These are phyloP conservation scores for Labeo rohita DNA, from an alignment of 2,113 vertebrate genomes.

Conservation along the genomic window DNA sequence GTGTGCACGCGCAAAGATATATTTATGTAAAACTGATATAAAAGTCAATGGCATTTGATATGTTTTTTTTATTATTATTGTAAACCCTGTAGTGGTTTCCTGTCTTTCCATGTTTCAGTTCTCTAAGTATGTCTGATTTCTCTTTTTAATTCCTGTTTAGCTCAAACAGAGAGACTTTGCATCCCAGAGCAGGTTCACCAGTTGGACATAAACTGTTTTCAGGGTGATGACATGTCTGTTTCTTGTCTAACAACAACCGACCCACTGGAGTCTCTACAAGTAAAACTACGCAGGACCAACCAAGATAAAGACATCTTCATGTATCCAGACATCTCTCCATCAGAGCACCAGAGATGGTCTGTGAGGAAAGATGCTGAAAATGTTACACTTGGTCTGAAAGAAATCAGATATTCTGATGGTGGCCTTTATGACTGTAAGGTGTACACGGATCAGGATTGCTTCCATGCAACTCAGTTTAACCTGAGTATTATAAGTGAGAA, in stretches of 20 bases:
- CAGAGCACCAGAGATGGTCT: slow-evolving; percentile 5
- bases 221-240: not conserved
- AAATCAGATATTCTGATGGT: not conserved
- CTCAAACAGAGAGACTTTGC: not conserved
- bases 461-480: not conserved
- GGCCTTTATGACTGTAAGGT: not conserved
- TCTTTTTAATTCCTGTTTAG: slow-evolving; percentile 17
- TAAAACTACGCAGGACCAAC: not conserved
- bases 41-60: not conserved
- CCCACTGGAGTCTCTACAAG: not conserved
- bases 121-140: not conserved
- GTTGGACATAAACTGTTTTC: not conserved
- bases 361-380: not conserved
- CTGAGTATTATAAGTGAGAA: not conserved
- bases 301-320: not conserved
- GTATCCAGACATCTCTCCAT: not conserved
- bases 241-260: not conserved
- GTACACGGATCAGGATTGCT: not conserved
- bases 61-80: too few species aligned
- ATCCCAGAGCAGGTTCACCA: not conserved
- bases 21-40: not conserved
- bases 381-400: not conserved
- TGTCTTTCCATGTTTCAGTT: not conserved
- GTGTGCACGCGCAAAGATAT: not conserved
- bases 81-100: not conserved